Evolutionary conservation across 2,888 invertebrate genomes (phyloP), one percentile per base, ranked within the genome.

Genomic region (Idaea biselata): DNA sequence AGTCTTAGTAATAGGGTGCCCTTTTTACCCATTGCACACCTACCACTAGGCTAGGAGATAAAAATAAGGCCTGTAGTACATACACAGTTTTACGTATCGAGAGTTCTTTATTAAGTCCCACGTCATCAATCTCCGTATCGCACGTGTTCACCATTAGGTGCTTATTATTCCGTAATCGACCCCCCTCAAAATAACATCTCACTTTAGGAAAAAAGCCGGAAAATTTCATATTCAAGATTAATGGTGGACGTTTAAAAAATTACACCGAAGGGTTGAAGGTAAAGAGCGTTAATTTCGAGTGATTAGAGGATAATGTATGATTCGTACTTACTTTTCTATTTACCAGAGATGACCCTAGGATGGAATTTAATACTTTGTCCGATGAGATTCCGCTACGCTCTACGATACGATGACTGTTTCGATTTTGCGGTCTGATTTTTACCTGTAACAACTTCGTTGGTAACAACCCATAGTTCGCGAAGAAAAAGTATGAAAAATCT

Each of bases 241-340:
- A 88, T 88, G 83, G 82, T 78, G 76, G 73, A 81, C 87, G 86
- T 86, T 85, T 84, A 85, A 88, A 89, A 89, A 90, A 88, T 82
- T 75, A 77, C 83, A 80, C 75, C 73, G 80, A 78, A 84, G 87
- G 87, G 87, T 82, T 80, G 80, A 8, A 44, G 2, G 44, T 14
- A 14, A 44, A 44, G 44, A 44, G 5, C 8, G 8, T 44, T 14
- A 44, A 11, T 44, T 44, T 14, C 7, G 3, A 14, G 5, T 14
- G 14, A 44, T 44, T 44, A 44, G 44, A 44, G 44, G 14, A 11
- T n/a, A n/a, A 25, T 25, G 25, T 25, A 1, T 25, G 25, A 25
- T 5, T 25, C 25, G 1, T 3, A 25, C 25, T 25, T 3, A 25
- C 25, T 25, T 25, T 25, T 25, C 25, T 25, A 25, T 3, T 25